Evolutionary conservation across 2,113 vertebrate species (phyloP).

Genomic region (Ptilonorhynchus violaceus): DNA sequence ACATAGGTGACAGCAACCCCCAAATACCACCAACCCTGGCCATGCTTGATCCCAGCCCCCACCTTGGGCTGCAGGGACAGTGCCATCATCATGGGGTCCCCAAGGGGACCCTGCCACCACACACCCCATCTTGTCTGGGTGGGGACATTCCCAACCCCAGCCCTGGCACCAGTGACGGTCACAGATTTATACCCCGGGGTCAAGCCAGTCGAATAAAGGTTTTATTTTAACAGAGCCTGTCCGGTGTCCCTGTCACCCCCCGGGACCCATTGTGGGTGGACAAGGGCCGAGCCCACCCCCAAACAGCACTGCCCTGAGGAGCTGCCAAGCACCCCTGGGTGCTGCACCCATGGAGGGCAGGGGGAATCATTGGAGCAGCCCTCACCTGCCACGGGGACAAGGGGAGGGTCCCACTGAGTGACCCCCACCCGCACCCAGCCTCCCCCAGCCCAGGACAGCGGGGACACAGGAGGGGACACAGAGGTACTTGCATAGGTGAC

Average conservation of each 20-base stretch:
- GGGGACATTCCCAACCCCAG: neutral
- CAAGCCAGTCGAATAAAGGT: slow-evolving; percentile 24
- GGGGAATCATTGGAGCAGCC: neutral
- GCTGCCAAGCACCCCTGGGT: neutral
- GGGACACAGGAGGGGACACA: neutral
- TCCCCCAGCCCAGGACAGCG: neutral
- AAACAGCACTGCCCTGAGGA: neutral
- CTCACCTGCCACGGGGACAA: neutral
- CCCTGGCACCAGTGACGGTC: neutral
- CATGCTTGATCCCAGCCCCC: rapidly evolving
- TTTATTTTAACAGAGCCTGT: slow-evolving; percentile 57
- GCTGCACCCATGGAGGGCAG: neutral
- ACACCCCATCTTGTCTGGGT: neutral
- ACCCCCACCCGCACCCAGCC: neutral
- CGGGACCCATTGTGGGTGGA: rapidly evolving
- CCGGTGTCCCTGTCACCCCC: neutral
- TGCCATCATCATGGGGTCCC: neutral
- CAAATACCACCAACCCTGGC: rapidly evolving
- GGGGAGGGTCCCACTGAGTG: neutral
- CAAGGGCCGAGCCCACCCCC: neutral
- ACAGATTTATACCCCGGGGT: neutral
- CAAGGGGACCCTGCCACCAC: neutral
- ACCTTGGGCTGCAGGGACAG: neutral
- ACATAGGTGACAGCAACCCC: neutral
- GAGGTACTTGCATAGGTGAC: slow-evolving; percentile 40